Evolutionary conservation across 2,888 invertebrate genomes (phyloP), one percentile per base, ranked within the genome.

Genomic region (Plagodis dolabraria): DNA sequence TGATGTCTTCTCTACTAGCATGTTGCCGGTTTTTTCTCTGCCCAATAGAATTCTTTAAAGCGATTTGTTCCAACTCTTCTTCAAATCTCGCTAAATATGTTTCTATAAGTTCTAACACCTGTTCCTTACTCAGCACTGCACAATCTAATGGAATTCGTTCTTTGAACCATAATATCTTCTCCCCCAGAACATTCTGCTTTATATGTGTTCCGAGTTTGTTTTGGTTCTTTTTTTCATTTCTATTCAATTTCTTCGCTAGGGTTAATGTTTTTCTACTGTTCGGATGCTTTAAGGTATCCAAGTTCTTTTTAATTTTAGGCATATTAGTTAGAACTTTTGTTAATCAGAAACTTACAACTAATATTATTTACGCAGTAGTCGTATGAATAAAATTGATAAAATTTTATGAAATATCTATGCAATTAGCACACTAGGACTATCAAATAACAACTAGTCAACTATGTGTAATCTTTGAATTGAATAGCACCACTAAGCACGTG

Each of bases 251-350:
- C 79, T 95, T 96, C 2, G 94, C 94, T 22, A 97, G 83, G 7
- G 96, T 95, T 65, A 94, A 92, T 0, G 97, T 96, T 89, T 96
- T 97, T 67, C 98, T 94, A 74, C 97, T 97, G 82, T 97, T 97
- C 0, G 98, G 98, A 87, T 98, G 98, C 76, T 96, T 96, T 54
- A 95, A 92, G 82, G 94, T 94, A 43, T 90, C 89, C 43, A 92
- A 71, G 63, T 75, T 85, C 46, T 79, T 83, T 64, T 87, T 91
- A 57, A 82, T 58, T 71, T 89, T 90, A 47, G 90, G 89, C 92
- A 92, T 92, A 22, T 22, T 22, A 22, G 22, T 22, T 22, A 22
- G n/a, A n/a, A n/a, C n/a, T n/a, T n/a, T n/a, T n/a, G n/a, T n/a
- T n/a, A n/a, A n/a, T n/a, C n/a, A n/a, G n/a, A n/a, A n/a, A n/a